Evolutionary conservation across 1,140 invertebrate genomes (phyloP), one percentile per base, ranked within the genome.

Genomic region (Ceratina australensis): DNA sequence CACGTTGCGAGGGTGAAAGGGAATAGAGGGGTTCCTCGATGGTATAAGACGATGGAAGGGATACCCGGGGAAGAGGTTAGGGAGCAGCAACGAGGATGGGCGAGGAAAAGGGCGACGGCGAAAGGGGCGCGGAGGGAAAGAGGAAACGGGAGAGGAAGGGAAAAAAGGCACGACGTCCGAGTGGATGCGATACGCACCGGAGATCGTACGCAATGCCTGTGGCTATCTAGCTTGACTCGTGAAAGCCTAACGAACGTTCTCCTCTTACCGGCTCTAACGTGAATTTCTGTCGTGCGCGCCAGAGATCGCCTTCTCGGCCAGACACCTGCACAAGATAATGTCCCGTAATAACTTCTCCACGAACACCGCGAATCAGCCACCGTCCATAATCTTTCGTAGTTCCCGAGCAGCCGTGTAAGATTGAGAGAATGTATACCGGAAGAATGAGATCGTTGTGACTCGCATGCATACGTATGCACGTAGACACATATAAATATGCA

Each of bases 221-320:
- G 60, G 79, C 71, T 79, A 85, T 82, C 83, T 83, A 80, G 61
- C 80, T 79, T 67, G 59, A 64, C 84, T 86, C 83, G 83, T 82
- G 82, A 86, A 86, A 86, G 83, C 80, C 80, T 82, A 80, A 86
- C 83, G 84, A 85, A 85, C 69, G 73, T 56, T 73, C 68, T 78
- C 67, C 54, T 57, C 47, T 60, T 65, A 52, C 49, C 49, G n/a
- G 33, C 54, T 22, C 54, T 20, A 18, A 64, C 49, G 77, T 64
- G 67, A 59, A 75, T 80, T 79, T 83, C 76, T 78, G 56, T 83
- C 72, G 42, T 42, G 52, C 50, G 4, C 79, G 71, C 4, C 56
- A 42, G 57, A 28, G 42, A 50, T 28, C 50, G 28, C 24, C 50
- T 12, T n/a, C 28, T 10, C 12, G n/a, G 54, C 33, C 71, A 57